Percentiles rank a stretch among this genome's conserved stretches.
Conservation (phyloP, 2,113 vertebrate species). For the Zeus faber region DNA sequence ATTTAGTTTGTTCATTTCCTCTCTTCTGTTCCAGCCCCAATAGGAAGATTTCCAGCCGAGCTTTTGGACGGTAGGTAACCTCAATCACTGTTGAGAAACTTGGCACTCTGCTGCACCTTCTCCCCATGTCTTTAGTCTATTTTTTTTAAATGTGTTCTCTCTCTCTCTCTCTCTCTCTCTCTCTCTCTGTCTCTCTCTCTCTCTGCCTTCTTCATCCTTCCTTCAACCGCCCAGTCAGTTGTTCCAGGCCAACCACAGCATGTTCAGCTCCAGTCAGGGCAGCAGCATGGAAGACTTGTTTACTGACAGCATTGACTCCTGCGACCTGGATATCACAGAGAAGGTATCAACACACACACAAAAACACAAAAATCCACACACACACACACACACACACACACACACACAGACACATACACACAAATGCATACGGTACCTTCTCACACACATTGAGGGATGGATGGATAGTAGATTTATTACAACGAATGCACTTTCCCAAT, state of each 20-base stretch:
- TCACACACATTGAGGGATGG: too few species aligned
- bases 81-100: not conserved
- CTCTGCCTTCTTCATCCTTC: constrained; percentile 21
- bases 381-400: not conserved
- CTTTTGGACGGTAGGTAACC: constrained; percentile 83
- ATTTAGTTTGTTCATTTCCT: too few species aligned
- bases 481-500: too few species aligned
- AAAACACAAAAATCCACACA: not conserved
- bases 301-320: constrained; percentile 87
- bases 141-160: not conserved
- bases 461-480: too few species aligned
- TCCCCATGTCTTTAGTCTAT: not conserved
- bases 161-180: not conserved
- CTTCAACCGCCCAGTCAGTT: constrained; percentile 75
- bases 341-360: constrained; percentile 71
- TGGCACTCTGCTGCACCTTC: not conserved
- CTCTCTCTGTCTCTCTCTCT: not conserved
- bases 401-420: not conserved
- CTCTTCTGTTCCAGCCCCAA: constrained; percentile 76
- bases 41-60: constrained; percentile 87
- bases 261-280: constrained; percentile 87
- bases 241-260: constrained; percentile 79
- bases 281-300: constrained; percentile 87
- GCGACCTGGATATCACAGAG: constrained; percentile 86
- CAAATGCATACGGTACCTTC: not conserved